phyloP scores from a whole-genome alignment of 2,113 vertebrate species.

The Heloderma charlesbogerti region DNA sequence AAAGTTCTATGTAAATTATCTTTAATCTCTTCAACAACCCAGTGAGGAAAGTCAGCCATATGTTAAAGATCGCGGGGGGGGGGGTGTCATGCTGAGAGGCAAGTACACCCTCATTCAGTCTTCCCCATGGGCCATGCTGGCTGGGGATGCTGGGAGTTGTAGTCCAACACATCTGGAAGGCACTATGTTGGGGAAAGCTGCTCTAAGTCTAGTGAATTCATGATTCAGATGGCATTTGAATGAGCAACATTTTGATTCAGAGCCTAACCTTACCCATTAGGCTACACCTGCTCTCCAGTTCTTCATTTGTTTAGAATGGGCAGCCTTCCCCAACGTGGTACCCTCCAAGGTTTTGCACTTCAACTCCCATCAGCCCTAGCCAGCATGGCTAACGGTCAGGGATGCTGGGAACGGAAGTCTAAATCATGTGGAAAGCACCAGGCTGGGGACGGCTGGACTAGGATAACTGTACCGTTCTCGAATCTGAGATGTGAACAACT shows the following conservation, averaged over 20 bases:
- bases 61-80: background rate
- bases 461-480: background rate
- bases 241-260: background rate
- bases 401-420: too few relatives aligned
- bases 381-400: too few relatives aligned
- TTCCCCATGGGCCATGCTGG: too few relatives aligned
- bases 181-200: too few relatives aligned
- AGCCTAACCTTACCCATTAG: background rate
- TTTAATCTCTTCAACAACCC: background rate
- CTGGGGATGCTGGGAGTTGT: too few relatives aligned
- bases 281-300: background rate
- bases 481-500: background rate
- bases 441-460: background rate
- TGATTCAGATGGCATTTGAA: background rate
- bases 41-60: background rate
- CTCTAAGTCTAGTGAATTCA: background rate
- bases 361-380: too few relatives aligned
- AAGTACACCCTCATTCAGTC: too few relatives aligned
- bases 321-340: too few relatives aligned
- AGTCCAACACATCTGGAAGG: too few relatives aligned
- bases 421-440: too few relatives aligned
- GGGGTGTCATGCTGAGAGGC: background rate
- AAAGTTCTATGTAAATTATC: background rate
- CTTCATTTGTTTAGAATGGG: background rate
- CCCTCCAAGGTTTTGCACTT: too few relatives aligned